Percentiles rank a stretch among this genome's conserved stretches.
These are phyloP conservation scores for Melospiza melodia DNA, from an alignment of 2,113 vertebrate species.

Conservation along the genomic window DNA sequence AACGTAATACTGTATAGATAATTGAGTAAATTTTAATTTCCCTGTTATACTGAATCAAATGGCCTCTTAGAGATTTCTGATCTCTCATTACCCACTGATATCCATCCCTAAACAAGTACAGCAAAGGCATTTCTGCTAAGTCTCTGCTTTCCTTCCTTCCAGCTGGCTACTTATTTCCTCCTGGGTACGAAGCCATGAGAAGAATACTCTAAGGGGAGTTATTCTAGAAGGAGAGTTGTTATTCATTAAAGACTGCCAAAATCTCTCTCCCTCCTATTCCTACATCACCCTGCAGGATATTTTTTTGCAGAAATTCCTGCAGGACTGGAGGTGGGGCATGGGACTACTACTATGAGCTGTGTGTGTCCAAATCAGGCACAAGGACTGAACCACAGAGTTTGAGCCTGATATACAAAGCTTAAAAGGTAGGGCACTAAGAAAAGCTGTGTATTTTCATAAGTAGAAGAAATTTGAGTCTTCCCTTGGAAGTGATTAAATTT, in stretches of 20 bases:
- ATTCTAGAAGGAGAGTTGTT: not conserved
- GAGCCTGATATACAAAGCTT: not conserved
- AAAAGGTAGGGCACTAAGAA: not conserved
- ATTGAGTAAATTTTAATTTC: not conserved
- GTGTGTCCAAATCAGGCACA: rapidly evolving
- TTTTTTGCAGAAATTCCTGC: not conserved
- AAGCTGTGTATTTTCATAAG: not conserved
- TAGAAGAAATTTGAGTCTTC: not conserved
- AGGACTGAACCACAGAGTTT: not conserved
- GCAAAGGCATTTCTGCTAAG: not conserved
- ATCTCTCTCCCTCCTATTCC: not conserved
- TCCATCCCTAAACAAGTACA: not conserved
- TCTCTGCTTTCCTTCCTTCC: not conserved
- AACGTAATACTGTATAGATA: not conserved
- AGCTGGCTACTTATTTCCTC: not conserved
- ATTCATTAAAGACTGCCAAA: not conserved
- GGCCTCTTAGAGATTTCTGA: not conserved
- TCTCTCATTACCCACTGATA: not conserved
- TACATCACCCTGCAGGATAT: not conserved
- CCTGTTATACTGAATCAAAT: not conserved
- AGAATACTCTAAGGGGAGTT: not conserved
- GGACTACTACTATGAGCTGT: not conserved
- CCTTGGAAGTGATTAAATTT: not conserved
- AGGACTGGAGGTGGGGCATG: not conserved
- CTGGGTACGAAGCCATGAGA: not conserved